Evolutionary conservation across 2,888 invertebrate species (phyloP), one percentile per base, ranked within the genome.

Genomic region (Nowickia ferox): DNA sequence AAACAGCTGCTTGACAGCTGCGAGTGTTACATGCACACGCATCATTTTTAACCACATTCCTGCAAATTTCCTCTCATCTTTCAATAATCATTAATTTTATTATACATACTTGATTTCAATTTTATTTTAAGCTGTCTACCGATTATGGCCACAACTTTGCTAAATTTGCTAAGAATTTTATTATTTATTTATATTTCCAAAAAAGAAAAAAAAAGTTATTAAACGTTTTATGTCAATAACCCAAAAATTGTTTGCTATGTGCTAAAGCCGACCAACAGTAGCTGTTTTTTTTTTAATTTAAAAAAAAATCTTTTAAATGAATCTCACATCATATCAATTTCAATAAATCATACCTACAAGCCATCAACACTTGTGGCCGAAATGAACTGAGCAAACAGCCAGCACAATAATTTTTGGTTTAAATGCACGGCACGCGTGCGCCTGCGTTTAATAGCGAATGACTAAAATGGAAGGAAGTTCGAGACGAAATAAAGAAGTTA

Each of bases 401-500:
- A 22, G 4, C 51, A 80, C 72, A 72, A 69, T 71, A 44, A 72
- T 46, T 42, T 51, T 61, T 53, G 44, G 30, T 88, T 82, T 75
- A 75, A 84, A 88, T 87, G 84, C 88, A 75, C 51, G 76, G 84
- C 88, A 89, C 88, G 88, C 84, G 87, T 84, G 87, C 87, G 72
- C 82, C 46, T 84, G 85, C 85, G 84, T 84, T 83, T 75, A 80
- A 81, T 61, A 71, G 63, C 66, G 55, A 53, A 65, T 63, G 75
- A 84, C 85, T 55, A 79, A 87, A 83, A 84, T 78, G 84, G 81
- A 82, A 84, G 87, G 84, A 84, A 86, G 69, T 76, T 76, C 71
- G 65, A 65, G 75, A 68, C 22, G 74, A 65, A 81, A 84, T 81
- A 76, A 72, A 81, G 51, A 61, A 69, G 59, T 81, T 72, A 65